phyloP scores from a whole-genome alignment of 2,797 vertebrate species.

The Syncerus caffer region DNA sequence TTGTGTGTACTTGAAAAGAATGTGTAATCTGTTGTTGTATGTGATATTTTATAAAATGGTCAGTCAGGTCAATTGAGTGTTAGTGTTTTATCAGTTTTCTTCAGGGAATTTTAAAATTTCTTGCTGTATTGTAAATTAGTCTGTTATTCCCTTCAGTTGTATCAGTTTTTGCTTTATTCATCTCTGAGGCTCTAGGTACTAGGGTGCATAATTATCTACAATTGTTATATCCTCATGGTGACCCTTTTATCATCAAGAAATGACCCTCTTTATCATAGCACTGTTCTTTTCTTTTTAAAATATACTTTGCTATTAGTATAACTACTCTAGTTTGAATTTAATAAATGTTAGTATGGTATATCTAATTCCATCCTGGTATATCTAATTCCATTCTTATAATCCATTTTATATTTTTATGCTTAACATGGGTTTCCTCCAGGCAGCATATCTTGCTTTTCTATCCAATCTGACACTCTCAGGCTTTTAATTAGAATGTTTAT shows the following conservation, averaged over 20 bases:
- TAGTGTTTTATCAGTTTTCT: neutral
- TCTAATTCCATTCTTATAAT: neutral
- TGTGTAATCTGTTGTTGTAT: neutral
- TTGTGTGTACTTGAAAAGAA: neutral
- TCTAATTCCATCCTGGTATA: neutral
- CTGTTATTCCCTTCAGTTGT: neutral
- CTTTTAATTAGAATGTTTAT: constrained; percentile 18
- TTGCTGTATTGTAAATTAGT: neutral
- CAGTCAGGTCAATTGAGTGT: neutral
- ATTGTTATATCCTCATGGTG: neutral
- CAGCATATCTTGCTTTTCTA: neutral
- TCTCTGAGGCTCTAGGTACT: neutral
- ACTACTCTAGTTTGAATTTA: neutral
- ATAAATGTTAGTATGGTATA: neutral
- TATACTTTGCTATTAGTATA: neutral
- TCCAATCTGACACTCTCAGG: neutral
- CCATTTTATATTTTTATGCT: neutral
- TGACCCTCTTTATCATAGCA: neutral
- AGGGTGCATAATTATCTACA: neutral
- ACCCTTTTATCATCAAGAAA: neutral
- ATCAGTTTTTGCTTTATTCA: neutral
- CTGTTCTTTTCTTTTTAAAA: neutral
- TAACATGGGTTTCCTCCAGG: neutral
- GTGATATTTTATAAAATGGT: neutral
- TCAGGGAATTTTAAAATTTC: neutral